phyloP scores from a whole-genome alignment of 2,113 vertebrate genomes.

The Taxidea taxus region DNA sequence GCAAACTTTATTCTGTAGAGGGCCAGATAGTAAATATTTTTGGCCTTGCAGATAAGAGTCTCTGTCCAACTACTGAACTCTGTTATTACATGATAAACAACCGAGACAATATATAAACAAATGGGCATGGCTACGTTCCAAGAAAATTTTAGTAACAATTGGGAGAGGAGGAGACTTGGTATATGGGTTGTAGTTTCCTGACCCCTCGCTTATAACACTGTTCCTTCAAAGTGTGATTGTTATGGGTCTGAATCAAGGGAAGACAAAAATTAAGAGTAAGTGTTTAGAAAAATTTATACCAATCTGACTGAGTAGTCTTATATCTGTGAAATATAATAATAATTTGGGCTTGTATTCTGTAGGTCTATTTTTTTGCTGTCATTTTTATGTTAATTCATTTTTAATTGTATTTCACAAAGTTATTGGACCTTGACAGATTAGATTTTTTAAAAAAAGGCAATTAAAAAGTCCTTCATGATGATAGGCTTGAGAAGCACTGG shows the following conservation, averaged over 20 bases:
- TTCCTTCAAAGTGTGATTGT: not conserved
- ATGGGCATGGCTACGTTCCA: not conserved
- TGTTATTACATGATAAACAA: not conserved
- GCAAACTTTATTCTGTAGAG: not conserved
- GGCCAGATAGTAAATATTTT: not conserved
- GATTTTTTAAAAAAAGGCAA: not conserved
- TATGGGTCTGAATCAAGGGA: not conserved
- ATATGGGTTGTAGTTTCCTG: not conserved
- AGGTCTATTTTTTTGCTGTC: not conserved
- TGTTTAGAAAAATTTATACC: not conserved
- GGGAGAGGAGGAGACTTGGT: not conserved
- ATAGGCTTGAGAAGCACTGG: not conserved
- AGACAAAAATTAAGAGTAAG: not conserved
- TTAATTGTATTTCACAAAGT: not conserved
- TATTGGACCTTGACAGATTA: not conserved
- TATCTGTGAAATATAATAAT: not conserved
- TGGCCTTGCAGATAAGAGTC: not conserved
- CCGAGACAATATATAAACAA: not conserved
- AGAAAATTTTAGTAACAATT: not conserved
- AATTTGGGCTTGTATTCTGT: not conserved
- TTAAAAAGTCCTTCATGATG: not conserved
- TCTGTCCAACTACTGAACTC: not conserved
- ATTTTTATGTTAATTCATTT: not conserved
- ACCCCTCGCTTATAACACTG: not conserved
- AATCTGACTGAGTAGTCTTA: not conserved